Percentiles rank a stretch among this genome's conserved stretches.
These are phyloP conservation scores for Apostichopus japonicus DNA, from an alignment of 35 echinoderm and acorn worm species.

Conservation along the genomic window DNA sequence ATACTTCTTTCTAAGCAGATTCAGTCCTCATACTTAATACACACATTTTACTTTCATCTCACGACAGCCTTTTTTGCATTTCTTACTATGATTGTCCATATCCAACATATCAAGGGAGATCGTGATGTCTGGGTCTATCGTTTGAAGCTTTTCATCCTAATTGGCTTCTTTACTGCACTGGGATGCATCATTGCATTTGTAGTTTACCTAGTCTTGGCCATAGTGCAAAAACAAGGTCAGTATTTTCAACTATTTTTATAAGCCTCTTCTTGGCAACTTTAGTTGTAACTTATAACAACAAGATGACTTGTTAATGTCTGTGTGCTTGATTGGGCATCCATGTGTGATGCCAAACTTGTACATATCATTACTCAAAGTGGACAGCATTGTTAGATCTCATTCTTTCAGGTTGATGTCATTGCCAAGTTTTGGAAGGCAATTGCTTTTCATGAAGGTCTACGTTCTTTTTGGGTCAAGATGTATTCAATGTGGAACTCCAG, in stretches of 20 bases:
- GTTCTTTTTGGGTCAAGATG: no score
- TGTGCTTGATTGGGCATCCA: neutral
- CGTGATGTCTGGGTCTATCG: constrained; percentile 81
- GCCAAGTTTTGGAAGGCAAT: no score
- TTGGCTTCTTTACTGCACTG: constrained; percentile 76
- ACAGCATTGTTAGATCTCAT: no score
- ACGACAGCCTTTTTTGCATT: constrained; percentile 82
- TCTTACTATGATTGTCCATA: constrained; percentile 75
- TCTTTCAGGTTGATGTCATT: no score
- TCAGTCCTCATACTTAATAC: neutral
- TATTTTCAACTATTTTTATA: neutral
- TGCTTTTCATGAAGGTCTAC: no score
- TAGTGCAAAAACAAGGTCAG: constrained; percentile 79
- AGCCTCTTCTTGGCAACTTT: no score
- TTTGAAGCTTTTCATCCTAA: constrained; percentile 71
- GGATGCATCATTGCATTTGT: constrained; percentile 73
- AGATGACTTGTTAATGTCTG: no score
- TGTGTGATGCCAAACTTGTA: neutral
- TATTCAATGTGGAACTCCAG: no score
- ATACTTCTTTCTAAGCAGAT: neutral
- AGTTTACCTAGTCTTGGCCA: constrained; percentile 77
- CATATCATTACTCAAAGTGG: no score
- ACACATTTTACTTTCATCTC: neutral
- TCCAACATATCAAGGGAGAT: constrained; percentile 70
- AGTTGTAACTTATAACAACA: neutral